Percentiles rank a stretch among this genome's conserved stretches.
Conservation (phyloP, 2,113 vertebrate species). For the Xiphias gladius region DNA sequence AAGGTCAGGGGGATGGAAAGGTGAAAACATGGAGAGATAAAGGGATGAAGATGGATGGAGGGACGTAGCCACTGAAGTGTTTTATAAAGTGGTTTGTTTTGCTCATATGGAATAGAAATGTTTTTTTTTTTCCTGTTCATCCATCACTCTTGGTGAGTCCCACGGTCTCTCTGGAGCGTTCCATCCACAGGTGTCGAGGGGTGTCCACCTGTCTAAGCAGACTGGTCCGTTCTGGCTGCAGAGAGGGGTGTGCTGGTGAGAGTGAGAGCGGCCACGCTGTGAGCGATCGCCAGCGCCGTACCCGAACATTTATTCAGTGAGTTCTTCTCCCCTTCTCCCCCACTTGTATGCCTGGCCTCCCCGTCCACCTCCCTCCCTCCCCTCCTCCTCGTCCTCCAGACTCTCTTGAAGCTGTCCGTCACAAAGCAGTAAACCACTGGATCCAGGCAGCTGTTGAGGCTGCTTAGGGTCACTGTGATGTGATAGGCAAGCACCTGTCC, state of each 20-base stretch:
- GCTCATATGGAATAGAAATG: neutral
- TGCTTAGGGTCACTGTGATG: slow-evolving; percentile 93
- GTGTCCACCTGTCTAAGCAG: slow-evolving; percentile 7
- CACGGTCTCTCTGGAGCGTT: slow-evolving; percentile 13
- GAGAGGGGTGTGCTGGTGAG: slow-evolving; percentile 51
- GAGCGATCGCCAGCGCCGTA: slow-evolving; percentile 64
- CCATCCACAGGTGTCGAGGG: neutral
- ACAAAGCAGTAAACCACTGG: slow-evolving; percentile 98
- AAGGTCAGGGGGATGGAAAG: neutral
- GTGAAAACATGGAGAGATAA: neutral
- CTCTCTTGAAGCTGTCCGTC: slow-evolving; percentile 92
- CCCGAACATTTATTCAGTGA: slow-evolving; percentile 74
- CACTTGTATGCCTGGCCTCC: slow-evolving; percentile 70
- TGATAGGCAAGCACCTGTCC: slow-evolving; percentile 90
- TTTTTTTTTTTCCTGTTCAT: neutral
- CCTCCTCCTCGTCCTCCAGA: slow-evolving; percentile 65
- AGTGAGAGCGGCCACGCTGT: slow-evolving; percentile 73
- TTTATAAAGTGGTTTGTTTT: neutral
- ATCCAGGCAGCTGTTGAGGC: slow-evolving; percentile 97
- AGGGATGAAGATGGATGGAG: neutral
- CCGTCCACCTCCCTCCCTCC: slow-evolving; percentile 51
- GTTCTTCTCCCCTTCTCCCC: slow-evolving; percentile 71
- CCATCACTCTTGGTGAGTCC: neutral
- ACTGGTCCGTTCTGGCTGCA: slow-evolving; percentile 26
- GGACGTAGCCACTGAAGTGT: neutral